Base-by-base conservation (phyloP, 1,140 invertebrate species). In the Drosophila saltans region DNA sequence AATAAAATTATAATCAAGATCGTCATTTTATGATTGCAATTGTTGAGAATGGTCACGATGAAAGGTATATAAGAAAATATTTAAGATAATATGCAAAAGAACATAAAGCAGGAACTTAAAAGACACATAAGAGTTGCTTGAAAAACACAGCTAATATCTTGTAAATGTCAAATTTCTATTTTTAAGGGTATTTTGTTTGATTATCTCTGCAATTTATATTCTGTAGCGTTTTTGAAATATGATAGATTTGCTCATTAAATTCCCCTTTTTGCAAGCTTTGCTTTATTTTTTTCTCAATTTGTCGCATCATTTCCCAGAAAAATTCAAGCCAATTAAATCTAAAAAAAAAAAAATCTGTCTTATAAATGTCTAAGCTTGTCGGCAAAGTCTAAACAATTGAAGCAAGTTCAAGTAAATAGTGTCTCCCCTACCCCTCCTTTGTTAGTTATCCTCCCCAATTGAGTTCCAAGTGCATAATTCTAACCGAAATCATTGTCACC, bases 331-430 rank as follows among this genome's bases (percentile, higher is more conserved):
- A 75, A 78, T 78, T 48, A 68, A 67, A 52, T 7, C 39, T 16
- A 16, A 16, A 16, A 66, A 41, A 52, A 36, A 66, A 41, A 43
- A 36, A 67, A 62, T 45, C 40, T 69, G 58, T 28, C 30, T 52
- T 74, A 63, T 75, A 67, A 36, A 41, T 48, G 33, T 40, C 28
- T 41, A 39, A 72, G 41, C 16, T 48, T 76, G 69, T 52, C 45
- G 45, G 45, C 45, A 52, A 26, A 52, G 21, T 59, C 58, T 72
- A 36, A 68, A 21, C 76, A 78, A 78, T 78, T 78, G 64, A 52
- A 78, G 60, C 76, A 75, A 72, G 67, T 75, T 76, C 74, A 75
- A 69, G 66, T 41, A 41, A 61, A 59, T 60, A 52, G 11, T 68
- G 30, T 11, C 61, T 28, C 21, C 52, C 26, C 30, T 28, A 10